Conservation (phyloP, 2,888 invertebrate species). For the Perithous albicinctus region DNA sequence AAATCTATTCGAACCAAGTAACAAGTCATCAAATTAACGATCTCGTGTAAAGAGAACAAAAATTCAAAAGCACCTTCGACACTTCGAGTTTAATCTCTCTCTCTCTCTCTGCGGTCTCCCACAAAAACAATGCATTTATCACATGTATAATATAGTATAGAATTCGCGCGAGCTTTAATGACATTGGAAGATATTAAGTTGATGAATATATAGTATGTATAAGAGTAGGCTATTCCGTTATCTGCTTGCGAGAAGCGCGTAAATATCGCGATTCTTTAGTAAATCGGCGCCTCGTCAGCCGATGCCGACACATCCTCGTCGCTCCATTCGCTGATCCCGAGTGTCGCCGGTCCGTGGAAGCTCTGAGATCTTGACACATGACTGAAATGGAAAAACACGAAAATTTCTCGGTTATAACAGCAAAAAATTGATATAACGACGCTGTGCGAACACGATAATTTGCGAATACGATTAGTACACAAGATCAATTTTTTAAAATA, state of each 20-base stretch:
- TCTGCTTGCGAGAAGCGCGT: conserved; percentile 36
- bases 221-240: conserved; percentile 52
- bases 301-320: conserved; percentile 79
- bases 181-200: conserved; percentile 63
- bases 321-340: conserved; percentile 82
- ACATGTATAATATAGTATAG: conserved; percentile 62
- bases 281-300: conserved; percentile 77
- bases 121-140: conserved; percentile 52
- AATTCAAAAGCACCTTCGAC: conserved; percentile 64
- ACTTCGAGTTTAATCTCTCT: conserved; percentile 31
- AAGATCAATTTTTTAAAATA: not conserved
- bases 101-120: conserved; percentile 16
- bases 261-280: conserved; percentile 61
- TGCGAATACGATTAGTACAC: not conserved
- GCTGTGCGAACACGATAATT: conserved; percentile 44
- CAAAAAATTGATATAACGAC: conserved; percentile 5
- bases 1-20: conserved; percentile 56
- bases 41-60: conserved; percentile 55
- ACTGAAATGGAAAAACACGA: conserved; percentile 80
- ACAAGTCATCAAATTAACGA: conserved; percentile 57
- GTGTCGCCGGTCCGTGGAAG: conserved; percentile 87
- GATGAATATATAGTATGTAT: conserved; percentile 48
- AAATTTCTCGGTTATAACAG: conserved; percentile 2
- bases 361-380: conserved; percentile 88
- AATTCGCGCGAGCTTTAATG: conserved; percentile 54